Evolutionary conservation across 2,888 invertebrate genomes (phyloP).

Genomic region (Ptilodon capucinus): DNA sequence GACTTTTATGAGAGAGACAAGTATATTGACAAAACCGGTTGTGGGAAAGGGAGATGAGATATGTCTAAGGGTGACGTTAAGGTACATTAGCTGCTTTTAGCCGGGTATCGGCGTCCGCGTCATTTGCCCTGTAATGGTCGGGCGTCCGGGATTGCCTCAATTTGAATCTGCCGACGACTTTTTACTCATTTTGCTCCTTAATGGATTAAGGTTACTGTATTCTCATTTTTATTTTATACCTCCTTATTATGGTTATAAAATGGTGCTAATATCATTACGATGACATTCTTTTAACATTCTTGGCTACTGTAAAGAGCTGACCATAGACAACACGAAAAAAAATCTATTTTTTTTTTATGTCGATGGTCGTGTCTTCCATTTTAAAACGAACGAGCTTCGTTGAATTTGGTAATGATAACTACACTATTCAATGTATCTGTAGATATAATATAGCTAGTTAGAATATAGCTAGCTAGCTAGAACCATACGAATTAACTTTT

Average conservation of each 20-base stretch:
- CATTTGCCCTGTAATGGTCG: slow-evolving; percentile 69
- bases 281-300: not conserved
- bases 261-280: not conserved
- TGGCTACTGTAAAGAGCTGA: not conserved
- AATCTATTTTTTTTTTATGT: too few relatives aligned
- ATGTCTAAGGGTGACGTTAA: slow-evolving; percentile 46
- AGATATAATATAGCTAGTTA: not conserved
- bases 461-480: not conserved
- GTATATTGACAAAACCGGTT: slow-evolving; percentile 13
- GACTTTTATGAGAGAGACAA: slow-evolving; percentile 45
- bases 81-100: slow-evolving; percentile 72
- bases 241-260: slow-evolving; percentile 3
- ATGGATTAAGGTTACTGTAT: slow-evolving; percentile 43
- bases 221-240: slow-evolving; percentile 16
- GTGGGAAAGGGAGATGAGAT: slow-evolving; percentile 41
- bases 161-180: slow-evolving; percentile 60
- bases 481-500: not conserved
- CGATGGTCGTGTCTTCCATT: too few relatives aligned
- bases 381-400: too few relatives aligned
- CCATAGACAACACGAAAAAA: too few relatives aligned
- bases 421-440: not conserved
- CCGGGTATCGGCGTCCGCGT: slow-evolving; percentile 57
- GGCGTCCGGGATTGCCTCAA: slow-evolving; percentile 61
- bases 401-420: not conserved
- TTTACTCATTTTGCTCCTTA: slow-evolving; percentile 48